These are phyloP conservation scores for Limanda limanda DNA, from an alignment of 2,113 vertebrate genomes.

Conservation along the genomic window DNA sequence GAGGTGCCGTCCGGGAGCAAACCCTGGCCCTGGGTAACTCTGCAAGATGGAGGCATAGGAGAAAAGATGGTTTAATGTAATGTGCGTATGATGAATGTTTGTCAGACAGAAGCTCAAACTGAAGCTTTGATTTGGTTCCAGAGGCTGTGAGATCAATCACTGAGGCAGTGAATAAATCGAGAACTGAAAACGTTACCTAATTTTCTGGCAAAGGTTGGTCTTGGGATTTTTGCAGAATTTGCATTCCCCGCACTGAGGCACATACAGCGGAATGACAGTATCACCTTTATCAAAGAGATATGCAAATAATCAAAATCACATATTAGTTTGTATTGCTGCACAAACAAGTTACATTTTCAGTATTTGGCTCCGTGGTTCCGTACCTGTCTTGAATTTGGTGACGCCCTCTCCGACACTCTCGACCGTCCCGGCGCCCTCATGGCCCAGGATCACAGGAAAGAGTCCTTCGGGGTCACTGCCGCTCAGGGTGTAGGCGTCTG, in stretches of 20 bases:
- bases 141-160: slow-evolving; percentile 2
- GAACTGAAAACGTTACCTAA: slow-evolving; percentile 70
- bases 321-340: neutral
- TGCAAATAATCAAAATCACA: neutral
- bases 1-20: slow-evolving; percentile 92
- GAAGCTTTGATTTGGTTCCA: slow-evolving; percentile 18
- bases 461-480: slow-evolving; percentile 80
- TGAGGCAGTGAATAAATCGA: neutral
- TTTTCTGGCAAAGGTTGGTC: slow-evolving; percentile 85
- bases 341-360: neutral
- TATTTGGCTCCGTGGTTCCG: neutral
- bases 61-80: neutral
- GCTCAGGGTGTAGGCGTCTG: slow-evolving; percentile 86
- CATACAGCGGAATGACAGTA: slow-evolving; percentile 85
- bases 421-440: slow-evolving; percentile 88
- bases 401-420: slow-evolving; percentile 94
- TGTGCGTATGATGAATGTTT: slow-evolving; percentile 15
- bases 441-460: slow-evolving; percentile 89
- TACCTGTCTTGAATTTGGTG: slow-evolving; percentile 92
- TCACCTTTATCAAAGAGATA: slow-evolving; percentile 76
- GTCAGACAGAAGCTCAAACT: neutral
- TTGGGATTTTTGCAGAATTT: slow-evolving; percentile 87
- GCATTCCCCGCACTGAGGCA: slow-evolving; percentile 89
- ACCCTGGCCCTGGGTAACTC: slow-evolving; percentile 82
- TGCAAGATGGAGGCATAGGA: slow-evolving; percentile 33